A percentile compares a stretch with the other conserved stretches of the same genome.
Evolutionary conservation across 2,113 vertebrate species (phyloP).

Genomic region (Fulmarus glacialis): DNA sequence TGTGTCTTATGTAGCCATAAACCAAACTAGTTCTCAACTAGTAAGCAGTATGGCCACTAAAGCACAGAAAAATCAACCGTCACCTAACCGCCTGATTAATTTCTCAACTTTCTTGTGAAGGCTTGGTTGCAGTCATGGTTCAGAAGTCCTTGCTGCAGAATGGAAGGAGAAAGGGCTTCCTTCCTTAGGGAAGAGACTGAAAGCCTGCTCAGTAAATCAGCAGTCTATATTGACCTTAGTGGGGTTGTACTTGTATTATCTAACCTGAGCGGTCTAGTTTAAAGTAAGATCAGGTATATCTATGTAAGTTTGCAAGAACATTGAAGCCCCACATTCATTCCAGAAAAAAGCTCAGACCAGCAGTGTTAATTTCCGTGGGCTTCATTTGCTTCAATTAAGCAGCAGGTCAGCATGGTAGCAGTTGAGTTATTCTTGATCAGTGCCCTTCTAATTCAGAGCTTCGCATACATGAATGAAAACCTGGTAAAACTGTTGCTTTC

Average conservation of each 20-base stretch:
- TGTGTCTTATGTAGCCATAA: not conserved
- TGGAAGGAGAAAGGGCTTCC: not conserved
- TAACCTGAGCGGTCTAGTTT: not conserved
- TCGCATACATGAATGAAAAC: not conserved
- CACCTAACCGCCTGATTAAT: not conserved
- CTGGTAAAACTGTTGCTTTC: not conserved
- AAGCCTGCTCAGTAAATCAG: not conserved
- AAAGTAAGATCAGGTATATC: not conserved
- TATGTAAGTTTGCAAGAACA: not conserved
- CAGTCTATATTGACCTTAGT: not conserved
- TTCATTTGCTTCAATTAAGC: not conserved
- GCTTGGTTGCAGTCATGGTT: not conserved
- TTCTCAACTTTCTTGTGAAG: not conserved
- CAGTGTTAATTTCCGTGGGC: not conserved
- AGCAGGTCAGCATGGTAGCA: not conserved
- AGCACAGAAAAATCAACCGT: not conserved
- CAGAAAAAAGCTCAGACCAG: not conserved
- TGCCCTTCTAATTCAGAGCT: not conserved
- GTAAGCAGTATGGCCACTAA: not conserved
- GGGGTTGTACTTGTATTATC: not conserved
- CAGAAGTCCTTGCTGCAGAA: not conserved
- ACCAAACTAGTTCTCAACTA: not conserved
- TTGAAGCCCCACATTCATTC: accelerated
- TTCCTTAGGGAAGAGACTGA: not conserved
- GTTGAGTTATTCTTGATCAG: not conserved